Base-by-base conservation (phyloP, 2,113 vertebrate species). In the Entelurus aequoreus region DNA sequence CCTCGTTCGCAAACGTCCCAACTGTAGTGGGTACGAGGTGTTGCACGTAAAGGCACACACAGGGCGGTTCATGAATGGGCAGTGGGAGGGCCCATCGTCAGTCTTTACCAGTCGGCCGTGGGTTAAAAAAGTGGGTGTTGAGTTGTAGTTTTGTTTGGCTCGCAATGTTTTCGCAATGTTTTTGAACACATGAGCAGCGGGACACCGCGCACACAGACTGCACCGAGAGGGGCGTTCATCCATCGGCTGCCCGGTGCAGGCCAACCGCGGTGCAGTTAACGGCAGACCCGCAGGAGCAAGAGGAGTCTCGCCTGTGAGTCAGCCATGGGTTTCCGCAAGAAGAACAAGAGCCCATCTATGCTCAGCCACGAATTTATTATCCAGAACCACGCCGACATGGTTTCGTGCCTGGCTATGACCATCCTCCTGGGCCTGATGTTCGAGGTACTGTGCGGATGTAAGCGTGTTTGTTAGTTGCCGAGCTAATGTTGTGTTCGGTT, bases 291-390 rank as follows among this genome's bases (percentile, higher is more conserved):
- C 54, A 38, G 16, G 6, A 21, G 55, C 40, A 57, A 40, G 38
- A 57, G 37, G 48, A 69, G 69, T 56, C 75, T 61, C 69, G 58
- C 72, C 60, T n/a, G 48, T 55, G 56, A 54, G 71, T 28, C 28
- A 28, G 4, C 52, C 15, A 89, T 93, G 92, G 83, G 90, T 46
- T 85, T 92, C 81, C 82, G 89, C 50, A 92, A 92, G 87, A 92
- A 91, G 81, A 88, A 74, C 80, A 91, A 84, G 87, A 90, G 87
- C 62, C 87, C 82, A 4, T 81, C 84, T 40, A 88, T 92, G 74
- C 77, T 92, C 60, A 93, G 91, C 84, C 89, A 89, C 47, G 91
- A 93, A 86, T 92, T 93, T 77, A 66, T 93, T 69, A 88, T 90
- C 87, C 89, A 91, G 86, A 92, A 92, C 73, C 88, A 90, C 65